Conservation (phyloP, 2,888 invertebrate species). For the Gastrophysa polygoni region DNA sequence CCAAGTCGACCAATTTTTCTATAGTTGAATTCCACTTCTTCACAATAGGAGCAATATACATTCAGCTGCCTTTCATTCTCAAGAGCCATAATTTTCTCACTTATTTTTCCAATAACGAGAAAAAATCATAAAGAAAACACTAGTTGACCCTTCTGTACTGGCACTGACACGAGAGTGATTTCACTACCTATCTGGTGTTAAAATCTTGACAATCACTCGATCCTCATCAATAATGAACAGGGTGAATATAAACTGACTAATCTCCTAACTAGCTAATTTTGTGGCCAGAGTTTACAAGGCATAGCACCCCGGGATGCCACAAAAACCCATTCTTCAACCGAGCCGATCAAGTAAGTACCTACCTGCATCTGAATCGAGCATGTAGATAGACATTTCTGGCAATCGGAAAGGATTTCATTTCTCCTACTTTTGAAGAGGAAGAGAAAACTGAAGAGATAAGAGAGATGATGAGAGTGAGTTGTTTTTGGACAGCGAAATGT, state of each 20-base stretch:
- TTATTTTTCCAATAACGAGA: too few species aligned
- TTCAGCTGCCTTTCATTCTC: too few species aligned
- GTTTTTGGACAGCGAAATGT: too few species aligned
- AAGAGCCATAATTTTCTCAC: too few species aligned
- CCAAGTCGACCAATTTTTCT: too few species aligned
- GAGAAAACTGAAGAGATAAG: too few species aligned
- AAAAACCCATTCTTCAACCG: conserved; percentile 55
- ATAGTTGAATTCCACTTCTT: too few species aligned
- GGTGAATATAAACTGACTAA: conserved; percentile 28
- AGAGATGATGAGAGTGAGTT: too few species aligned
- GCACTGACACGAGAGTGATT: conserved; percentile 40
- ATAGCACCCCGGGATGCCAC: conserved; percentile 49
- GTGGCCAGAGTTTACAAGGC: conserved; percentile 46
- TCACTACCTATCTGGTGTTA: conserved; percentile 46
- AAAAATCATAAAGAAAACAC: not conserved
- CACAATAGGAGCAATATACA: too few species aligned
- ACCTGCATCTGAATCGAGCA: conserved; percentile 48
- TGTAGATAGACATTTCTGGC: conserved; percentile 50
- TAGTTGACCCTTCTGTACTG: not conserved
- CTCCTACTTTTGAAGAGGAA: too few species aligned
- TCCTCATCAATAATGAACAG: conserved; percentile 45
- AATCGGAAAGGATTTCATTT: conserved; percentile 44
- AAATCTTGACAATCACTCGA: conserved; percentile 49
- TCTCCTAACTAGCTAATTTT: conserved; percentile 46
- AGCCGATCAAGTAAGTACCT: conserved; percentile 54